Evolutionary conservation across 35 echinoderm and acorn worm species (phyloP), one percentile per base, ranked within the genome.

Genomic region (Amphiura filiformis): DNA sequence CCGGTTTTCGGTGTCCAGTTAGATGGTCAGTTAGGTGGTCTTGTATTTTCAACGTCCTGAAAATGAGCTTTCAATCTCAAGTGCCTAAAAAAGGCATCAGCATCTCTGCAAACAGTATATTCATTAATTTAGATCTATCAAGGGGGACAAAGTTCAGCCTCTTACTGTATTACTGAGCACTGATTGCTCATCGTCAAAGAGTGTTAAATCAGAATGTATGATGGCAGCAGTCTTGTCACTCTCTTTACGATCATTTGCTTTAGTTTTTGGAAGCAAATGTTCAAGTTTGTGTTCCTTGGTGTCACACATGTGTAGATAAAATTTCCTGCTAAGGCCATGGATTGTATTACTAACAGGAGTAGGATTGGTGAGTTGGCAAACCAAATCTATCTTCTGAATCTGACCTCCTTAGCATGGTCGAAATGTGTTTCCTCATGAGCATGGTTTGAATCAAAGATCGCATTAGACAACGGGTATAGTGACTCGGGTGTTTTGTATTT

Each of bases 141-240:
- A 77, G 75, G 14, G 28, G 78, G 34, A 80, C 78, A 80, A 80
- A 80, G 35, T 80, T 80, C n/a, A 80, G 35, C 2, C 78, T n/a
- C n/a, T n/a, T n/a, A n/a, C n/a, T n/a, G n/a, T n/a, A n/a, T n/a
- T n/a, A n/a, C n/a, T n/a, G n/a, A n/a, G n/a, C n/a, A n/a, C 78
- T 35, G 78, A 32, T 5, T 32, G 17, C 4, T 80, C 78, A 39
- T 80, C 31, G 5, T 4, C 34, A 35, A 32, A 70, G 7, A n/a
- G n/a, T n/a, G 35, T 15, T 36, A 80, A 80, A 26, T 80, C 78
- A 22, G 78, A 34, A 32, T n/a, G 78, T 34, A 80, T 80, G 34
- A 32, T 80, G 78, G 35, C 34, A 80, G 13, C 78, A 9, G 38
- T 36, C 38, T 80, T 34, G 4, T 80, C 61, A 70, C 17, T 2